Percentiles rank a stretch among this genome's conserved stretches.
These are phyloP conservation scores for Acanthosepion pharaonis DNA, from an alignment of 2,888 invertebrate species.

Conservation along the genomic window DNA sequence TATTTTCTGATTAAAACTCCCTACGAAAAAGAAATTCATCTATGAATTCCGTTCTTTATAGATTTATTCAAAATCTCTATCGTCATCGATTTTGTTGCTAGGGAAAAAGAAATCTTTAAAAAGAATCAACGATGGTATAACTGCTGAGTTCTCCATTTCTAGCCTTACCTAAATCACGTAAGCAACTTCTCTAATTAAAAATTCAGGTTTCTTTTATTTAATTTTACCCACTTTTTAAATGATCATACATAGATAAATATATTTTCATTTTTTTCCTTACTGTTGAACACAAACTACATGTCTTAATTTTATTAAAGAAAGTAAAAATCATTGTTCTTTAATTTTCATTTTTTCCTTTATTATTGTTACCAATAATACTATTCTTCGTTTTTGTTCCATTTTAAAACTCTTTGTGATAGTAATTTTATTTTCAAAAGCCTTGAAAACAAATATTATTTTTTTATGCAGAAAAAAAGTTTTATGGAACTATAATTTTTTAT, in stretches of 20 bases:
- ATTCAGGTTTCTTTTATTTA: not conserved
- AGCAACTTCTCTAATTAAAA: not conserved
- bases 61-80: not conserved
- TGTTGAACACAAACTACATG: too few species aligned
- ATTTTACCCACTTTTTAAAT: not conserved
- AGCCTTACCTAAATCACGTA: not conserved
- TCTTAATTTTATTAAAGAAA: not conserved
- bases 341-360: not conserved
- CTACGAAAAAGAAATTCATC: not conserved
- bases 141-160: not conserved
- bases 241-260: not conserved
- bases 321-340: not conserved
- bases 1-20: not conserved
- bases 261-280: not conserved
- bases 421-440: too few species aligned
- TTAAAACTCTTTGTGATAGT: too few species aligned
- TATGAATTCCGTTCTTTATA: not conserved
- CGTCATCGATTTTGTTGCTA: not conserved
- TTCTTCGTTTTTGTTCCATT: too few species aligned
- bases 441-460: not conserved
- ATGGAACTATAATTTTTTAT: not conserved
- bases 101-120: not conserved
- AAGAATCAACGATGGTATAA: not conserved
- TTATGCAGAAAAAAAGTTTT: not conserved
- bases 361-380: too few species aligned